Base-by-base conservation (phyloP, 2,113 vertebrate genomes). In the Xiphophorus hellerii region DNA sequence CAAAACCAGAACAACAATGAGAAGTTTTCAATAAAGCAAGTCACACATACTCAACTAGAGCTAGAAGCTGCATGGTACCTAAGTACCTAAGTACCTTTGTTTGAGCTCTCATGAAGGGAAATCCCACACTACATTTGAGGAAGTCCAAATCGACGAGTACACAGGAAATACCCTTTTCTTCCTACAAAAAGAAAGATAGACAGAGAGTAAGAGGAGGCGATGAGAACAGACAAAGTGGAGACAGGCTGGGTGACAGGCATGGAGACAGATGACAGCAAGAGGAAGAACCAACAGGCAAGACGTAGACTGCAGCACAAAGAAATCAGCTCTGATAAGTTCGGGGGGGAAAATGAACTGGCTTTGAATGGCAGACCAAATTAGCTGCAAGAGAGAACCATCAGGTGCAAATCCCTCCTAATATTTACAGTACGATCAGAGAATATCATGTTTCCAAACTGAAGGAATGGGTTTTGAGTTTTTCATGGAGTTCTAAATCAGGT, bases 91-190 rank as follows among this genome's bases (percentile, higher is more conserved):
- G 82, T 95, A 99, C 98, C 97, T 93, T 95, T 0, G 96, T 97
- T 88, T 97, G 97, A 0, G 97, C 98, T 92, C 96, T 96, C 98
- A 99, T 98, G 94, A 99, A 99, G 71, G 98, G 98, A 96, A 99
- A 99, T 91, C 98, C 97, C 93, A 99, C 96, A 3, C 97, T 97
- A 94, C 97, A 99, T 76, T 95, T 97, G 76, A 99, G 96, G 92
- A 98, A 98, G 93, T 98, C 96, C 67, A 95, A 92, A 77, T 98
- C 96, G 76, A 98, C 85, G 76, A 98, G 92, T 74, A 94, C 97
- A 93, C 98, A 99, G 91, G 96, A 96, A 94, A 98, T 97, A 76
- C 97, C 97, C 92, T 97, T 96, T 69, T 99, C 97, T 91, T 99
- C 97, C 98, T 99, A 91, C 68, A 95, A 91, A 83, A 92, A 74